phyloP scores from a whole-genome alignment of 2,888 invertebrate genomes.

The Andrena hattorfiana region DNA sequence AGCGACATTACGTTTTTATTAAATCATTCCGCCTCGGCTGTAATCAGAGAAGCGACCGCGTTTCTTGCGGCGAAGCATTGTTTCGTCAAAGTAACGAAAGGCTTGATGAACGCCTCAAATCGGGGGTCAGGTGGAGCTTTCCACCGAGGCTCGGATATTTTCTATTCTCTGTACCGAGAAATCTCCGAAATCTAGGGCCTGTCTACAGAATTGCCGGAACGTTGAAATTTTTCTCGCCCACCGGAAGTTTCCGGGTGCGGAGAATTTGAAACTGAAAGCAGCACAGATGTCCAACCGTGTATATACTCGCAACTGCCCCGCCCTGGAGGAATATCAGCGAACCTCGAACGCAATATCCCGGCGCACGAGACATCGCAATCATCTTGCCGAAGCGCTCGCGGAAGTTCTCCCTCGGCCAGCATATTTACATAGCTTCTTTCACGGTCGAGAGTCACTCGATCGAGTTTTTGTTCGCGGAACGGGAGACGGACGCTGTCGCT shows the following conservation, averaged over 20 bases:
- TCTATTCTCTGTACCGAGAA: neutral
- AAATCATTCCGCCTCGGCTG: slow-evolving; percentile 42
- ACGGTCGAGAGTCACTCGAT: slow-evolving; percentile 8
- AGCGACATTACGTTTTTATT: slow-evolving; percentile 51
- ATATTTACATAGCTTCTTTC: slow-evolving; percentile 18
- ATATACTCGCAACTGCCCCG: too few relatives aligned
- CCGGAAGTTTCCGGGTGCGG: too few relatives aligned
- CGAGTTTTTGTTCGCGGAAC: neutral
- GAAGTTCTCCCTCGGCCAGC: neutral
- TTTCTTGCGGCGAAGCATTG: slow-evolving; percentile 23
- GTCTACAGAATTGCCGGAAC: neutral
- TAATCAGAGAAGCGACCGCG: slow-evolving; percentile 33
- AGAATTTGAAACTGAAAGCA: too few relatives aligned
- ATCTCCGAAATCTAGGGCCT: neutral
- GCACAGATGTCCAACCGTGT: too few relatives aligned
- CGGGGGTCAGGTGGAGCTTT: neutral
- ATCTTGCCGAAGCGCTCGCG: neutral
- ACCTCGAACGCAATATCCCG: neutral
- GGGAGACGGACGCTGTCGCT: neutral
- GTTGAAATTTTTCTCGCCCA: too few relatives aligned
- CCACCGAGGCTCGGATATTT: neutral
- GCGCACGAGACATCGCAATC: neutral
- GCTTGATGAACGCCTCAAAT: slow-evolving; percentile 23
- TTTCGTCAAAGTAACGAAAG: slow-evolving; percentile 30
- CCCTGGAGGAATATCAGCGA: neutral